These are phyloP conservation scores for Discoglossus pictus DNA, from an alignment of 2,797 vertebrate genomes.

Conservation along the genomic window DNA sequence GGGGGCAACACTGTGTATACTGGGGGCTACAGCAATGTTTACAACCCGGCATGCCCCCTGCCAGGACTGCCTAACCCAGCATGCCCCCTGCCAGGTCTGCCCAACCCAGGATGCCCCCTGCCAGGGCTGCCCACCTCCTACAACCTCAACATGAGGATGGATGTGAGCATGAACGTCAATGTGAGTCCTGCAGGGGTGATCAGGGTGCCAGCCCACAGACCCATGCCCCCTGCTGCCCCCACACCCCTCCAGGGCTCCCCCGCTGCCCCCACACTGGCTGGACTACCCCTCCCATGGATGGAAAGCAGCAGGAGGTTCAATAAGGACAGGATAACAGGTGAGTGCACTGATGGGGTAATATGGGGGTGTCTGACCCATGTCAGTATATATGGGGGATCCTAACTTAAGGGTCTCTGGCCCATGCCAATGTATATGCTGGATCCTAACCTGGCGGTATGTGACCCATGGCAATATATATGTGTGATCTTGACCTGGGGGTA, in stretches of 20 bases:
- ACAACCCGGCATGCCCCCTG: conserved; percentile 82
- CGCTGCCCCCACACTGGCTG: conserved; percentile 66
- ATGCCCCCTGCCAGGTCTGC: too few relatives aligned
- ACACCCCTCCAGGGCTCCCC: conserved; percentile 63
- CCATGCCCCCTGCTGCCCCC: conserved; percentile 72
- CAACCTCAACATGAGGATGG: conserved; percentile 87
- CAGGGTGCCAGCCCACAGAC: conserved; percentile 86
- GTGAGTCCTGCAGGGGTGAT: conserved; percentile 84
- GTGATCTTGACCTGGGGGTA: too few relatives aligned
- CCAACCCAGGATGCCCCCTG: conserved; percentile 86
- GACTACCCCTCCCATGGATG: conserved; percentile 94
- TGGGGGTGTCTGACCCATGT: too few relatives aligned
- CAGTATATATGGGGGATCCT: too few relatives aligned
- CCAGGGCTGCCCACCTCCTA: conserved; percentile 79
- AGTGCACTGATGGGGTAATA: too few relatives aligned
- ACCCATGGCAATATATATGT: too few relatives aligned
- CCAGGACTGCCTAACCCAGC: conserved; percentile 76
- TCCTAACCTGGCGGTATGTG: too few relatives aligned
- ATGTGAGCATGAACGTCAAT: conserved; percentile 81
- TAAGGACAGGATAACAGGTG: conserved; percentile 93
- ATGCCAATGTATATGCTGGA: too few relatives aligned
- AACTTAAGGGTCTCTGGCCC: too few relatives aligned
- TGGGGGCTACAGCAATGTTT: conserved; percentile 76
- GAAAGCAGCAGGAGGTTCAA: conserved; percentile 88
- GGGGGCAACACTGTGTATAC: conserved; percentile 72